Percentiles rank a stretch among this genome's conserved stretches.
Evolutionary conservation across 92 coral and sea anemone species (phyloP).

Genomic region (Bergia sp.): DNA sequence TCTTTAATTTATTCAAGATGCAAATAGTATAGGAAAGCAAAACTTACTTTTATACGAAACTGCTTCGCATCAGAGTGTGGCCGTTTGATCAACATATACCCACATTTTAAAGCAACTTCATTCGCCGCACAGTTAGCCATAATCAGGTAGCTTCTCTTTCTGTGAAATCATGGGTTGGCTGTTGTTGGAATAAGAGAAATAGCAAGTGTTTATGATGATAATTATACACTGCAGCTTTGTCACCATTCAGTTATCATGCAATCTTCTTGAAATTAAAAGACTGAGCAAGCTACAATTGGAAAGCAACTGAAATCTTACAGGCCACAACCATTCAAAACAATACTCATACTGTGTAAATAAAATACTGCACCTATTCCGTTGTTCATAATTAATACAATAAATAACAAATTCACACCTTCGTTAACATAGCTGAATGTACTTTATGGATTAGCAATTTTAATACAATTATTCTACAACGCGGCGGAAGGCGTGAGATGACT

Average conservation of each 20-base stretch:
- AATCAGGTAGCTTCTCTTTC: neutral
- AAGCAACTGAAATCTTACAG: neutral
- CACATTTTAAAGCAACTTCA: constrained; percentile 65
- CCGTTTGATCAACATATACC: constrained; percentile 79
- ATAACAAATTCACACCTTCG: neutral
- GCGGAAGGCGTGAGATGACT: neutral
- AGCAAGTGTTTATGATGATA: neutral
- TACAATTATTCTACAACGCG: neutral
- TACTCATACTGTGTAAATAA: neutral
- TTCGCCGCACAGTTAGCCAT: constrained; percentile 18
- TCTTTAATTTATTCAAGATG: neutral
- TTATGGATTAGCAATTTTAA: neutral
- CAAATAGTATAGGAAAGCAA: neutral
- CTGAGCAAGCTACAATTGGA: neutral
- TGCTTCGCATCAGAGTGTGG: constrained; percentile 73
- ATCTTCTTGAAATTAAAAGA: neutral
- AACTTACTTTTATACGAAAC: constrained; percentile 75
- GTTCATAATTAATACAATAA: neutral
- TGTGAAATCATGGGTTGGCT: constrained; percentile 33
- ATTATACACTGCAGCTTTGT: neutral
- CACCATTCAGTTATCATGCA: too few relatives aligned
- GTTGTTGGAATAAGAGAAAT: neutral
- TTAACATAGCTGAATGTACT: neutral
- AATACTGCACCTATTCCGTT: neutral
- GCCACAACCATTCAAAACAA: neutral